phyloP scores from a whole-genome alignment of 2,113 vertebrate genomes.

The Poeciliopsis retropinna region DNA sequence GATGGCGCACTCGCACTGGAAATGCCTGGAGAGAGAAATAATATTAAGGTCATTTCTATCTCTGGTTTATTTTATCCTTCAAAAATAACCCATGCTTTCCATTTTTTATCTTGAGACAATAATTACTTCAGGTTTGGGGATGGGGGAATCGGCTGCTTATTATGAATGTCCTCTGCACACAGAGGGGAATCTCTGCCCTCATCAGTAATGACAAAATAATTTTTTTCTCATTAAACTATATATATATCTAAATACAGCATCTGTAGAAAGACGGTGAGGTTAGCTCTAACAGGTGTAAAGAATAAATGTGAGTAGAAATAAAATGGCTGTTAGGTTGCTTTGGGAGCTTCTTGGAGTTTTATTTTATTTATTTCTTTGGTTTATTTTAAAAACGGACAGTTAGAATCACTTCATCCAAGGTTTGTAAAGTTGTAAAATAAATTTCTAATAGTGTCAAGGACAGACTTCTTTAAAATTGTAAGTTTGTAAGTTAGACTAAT shows the following conservation, averaged over 20 bases:
- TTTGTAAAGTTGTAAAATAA: too few species aligned
- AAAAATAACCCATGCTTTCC: constrained; percentile 58
- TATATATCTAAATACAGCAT: background rate
- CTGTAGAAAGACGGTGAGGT: background rate
- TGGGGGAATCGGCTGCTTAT: constrained; percentile 59
- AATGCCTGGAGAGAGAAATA: constrained; percentile 74
- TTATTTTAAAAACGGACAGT: background rate
- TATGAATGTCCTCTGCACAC: constrained; percentile 60
- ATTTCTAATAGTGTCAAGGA: too few species aligned
- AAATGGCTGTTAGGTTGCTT: too few species aligned
- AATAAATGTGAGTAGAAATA: constrained; percentile 27
- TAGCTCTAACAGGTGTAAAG: constrained; percentile 30
- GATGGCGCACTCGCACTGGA: constrained; percentile 79
- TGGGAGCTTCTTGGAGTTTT: background rate
- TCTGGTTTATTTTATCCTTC: constrained; percentile 74
- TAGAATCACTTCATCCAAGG: too few species aligned
- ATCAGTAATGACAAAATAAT: constrained; percentile 65
- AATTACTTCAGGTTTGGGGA: constrained; percentile 71
- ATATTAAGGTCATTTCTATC: constrained; percentile 81
- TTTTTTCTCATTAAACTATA: constrained; percentile 33
- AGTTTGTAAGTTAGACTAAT: too few species aligned
- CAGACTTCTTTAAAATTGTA: too few species aligned
- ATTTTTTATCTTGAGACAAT: constrained; percentile 73
- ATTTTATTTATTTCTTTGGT: background rate
- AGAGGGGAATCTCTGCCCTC: constrained; percentile 60